Evolutionary conservation across 92 coral and sea anemone species (phyloP), one percentile per base, ranked within the genome.

Genomic region (Porites evermanni): DNA sequence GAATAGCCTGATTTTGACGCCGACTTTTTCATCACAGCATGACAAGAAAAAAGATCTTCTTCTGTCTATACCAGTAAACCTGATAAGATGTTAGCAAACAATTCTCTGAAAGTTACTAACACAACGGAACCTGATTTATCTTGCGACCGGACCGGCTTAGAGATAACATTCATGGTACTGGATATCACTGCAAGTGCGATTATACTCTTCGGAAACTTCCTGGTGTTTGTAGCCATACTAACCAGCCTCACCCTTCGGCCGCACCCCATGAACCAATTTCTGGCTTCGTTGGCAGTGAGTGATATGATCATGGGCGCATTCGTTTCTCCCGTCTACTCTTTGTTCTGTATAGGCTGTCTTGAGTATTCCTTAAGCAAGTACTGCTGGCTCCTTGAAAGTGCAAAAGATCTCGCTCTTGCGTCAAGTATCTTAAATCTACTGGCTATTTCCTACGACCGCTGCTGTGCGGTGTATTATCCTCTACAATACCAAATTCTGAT

Each of bases 391-490:
- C 51, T 91, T 51, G 79, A 79, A 72, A 83, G 86, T 8, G 61
- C 86, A 29, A 91, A 91, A 63, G 94, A 91, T 83, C 52, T 73
- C 58, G 83, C 87, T 5, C 77, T 91, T 7, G 63, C 71, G 4
- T 82, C 86, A 29, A 80, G 89, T 65, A 88, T 91, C n/a, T 82
- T 67, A 65, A 91, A 91, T 68, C 26, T 91, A 17, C 73, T 87
- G 6, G 90, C 94, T 38, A 79, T 91, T 59, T 88, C 88, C 64
- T 84, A 72, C 32, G 94, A 88, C 44, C 91, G 94, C 47, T 75
- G 77, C 54, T 53, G 88, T n/a, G 94, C 94, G 4, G 89, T 91
- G 1, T 88, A 78, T 70, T 20, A 67, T 38, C 89, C 94, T 18
- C 80, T 86, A 2, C 85, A 47, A 1, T 92, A 92, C 83, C 52